Evolutionary conservation across 2,888 invertebrate species (phyloP).

Genomic region (Tetranychus truncatus): DNA sequence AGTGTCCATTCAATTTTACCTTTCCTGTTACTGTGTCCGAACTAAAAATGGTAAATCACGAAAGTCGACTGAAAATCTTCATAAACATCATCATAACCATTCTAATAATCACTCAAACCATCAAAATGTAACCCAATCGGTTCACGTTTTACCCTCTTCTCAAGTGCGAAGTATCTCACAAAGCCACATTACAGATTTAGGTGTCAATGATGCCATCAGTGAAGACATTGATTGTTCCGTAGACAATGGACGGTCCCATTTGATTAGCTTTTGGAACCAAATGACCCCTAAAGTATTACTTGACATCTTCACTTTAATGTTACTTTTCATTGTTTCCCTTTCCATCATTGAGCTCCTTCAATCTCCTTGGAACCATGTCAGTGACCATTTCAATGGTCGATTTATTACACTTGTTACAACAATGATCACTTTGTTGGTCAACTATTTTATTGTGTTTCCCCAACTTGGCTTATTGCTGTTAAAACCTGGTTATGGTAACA

Average conservation of each 20-base stretch:
- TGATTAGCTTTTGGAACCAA: neutral
- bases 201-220: neutral
- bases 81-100: neutral
- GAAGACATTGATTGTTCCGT: neutral
- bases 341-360: neutral
- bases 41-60: neutral
- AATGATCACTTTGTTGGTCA: neutral
- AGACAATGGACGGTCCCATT: neutral
- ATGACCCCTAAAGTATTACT: neutral
- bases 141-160: no score
- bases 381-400: neutral
- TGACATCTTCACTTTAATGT: neutral
- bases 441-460: neutral
- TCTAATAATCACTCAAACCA: neutral
- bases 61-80: neutral
- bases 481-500: neutral
- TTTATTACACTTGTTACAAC: neutral
- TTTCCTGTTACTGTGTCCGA: neutral
- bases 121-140: neutral
- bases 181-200: neutral
- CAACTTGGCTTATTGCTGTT: neutral
- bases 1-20: neutral
- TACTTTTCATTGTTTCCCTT: neutral
- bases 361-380: neutral
- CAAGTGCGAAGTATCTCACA: neutral